These are phyloP conservation scores for Drosophila affinis DNA, from an alignment of 2,888 invertebrate genomes.

Conservation along the genomic window DNA sequence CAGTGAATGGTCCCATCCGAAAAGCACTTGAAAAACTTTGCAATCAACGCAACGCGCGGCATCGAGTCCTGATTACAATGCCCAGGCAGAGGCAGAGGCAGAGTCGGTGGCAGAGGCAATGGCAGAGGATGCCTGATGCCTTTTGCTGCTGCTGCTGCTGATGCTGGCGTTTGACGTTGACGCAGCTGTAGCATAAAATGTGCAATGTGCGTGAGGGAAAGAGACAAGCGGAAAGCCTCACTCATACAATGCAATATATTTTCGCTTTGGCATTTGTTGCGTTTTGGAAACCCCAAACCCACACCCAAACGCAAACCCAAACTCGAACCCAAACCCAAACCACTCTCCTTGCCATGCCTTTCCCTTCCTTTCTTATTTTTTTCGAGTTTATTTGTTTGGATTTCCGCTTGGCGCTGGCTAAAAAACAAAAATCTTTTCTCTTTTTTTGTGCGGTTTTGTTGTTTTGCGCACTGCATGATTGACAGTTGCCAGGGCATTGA, in stretches of 20 bases:
- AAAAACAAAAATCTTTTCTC: slow-evolving; percentile 27
- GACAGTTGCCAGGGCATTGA: slow-evolving; percentile 48
- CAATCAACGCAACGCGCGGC: slow-evolving; percentile 69
- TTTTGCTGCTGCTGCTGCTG: too few species aligned
- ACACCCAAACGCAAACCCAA: slow-evolving; percentile 29
- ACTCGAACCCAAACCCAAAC: neutral
- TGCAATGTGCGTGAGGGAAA: slow-evolving; percentile 70
- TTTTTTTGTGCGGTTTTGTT: slow-evolving; percentile 19
- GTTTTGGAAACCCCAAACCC: slow-evolving; percentile 52
- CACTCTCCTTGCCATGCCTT: neutral
- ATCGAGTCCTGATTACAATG: slow-evolving; percentile 69
- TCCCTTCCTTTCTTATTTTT: neutral
- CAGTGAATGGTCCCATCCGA: slow-evolving; percentile 19
- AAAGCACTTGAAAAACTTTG: slow-evolving; percentile 75
- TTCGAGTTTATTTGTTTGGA: slow-evolving; percentile 39
- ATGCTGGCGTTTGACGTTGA: slow-evolving; percentile 4
- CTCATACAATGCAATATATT: slow-evolving; percentile 60
- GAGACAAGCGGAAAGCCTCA: slow-evolving; percentile 20
- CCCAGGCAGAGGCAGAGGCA: slow-evolving; percentile 33
- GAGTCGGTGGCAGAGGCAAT: slow-evolving; percentile 13
- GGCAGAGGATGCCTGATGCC: slow-evolving; percentile 25
- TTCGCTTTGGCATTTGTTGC: slow-evolving; percentile 68
- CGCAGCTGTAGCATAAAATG: slow-evolving; percentile 57
- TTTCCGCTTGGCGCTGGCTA: slow-evolving; percentile 31
- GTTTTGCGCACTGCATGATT: slow-evolving; percentile 40